phyloP scores from a whole-genome alignment of 2,888 invertebrate genomes.

The Netelia melanura region DNA sequence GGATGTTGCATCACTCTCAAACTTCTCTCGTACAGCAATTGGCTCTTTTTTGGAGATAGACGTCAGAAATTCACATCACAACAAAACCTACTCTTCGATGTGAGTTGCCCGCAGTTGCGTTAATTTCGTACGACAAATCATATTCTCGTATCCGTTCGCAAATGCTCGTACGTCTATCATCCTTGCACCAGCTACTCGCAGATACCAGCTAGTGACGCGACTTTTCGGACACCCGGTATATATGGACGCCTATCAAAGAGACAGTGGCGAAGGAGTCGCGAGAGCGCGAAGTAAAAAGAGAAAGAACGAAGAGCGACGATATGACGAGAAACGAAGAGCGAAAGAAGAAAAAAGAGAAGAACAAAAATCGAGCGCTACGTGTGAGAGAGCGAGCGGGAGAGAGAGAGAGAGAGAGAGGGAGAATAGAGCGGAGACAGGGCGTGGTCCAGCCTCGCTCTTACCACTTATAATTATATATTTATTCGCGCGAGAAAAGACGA shows the following conservation, averaged over 20 bases:
- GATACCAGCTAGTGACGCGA: not conserved
- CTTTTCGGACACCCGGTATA: slow-evolving; percentile 31
- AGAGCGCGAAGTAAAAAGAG: slow-evolving; percentile 33
- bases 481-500: slow-evolving; percentile 58
- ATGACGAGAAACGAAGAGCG: slow-evolving; percentile 27
- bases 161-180: too few species aligned
- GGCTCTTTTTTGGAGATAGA: too few species aligned
- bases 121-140: too few species aligned
- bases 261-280: slow-evolving; percentile 30
- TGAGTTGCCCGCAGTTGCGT: too few species aligned
- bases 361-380: slow-evolving; percentile 49
- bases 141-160: too few species aligned
- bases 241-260: slow-evolving; percentile 3
- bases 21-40: too few species aligned
- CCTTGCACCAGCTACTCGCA: too few species aligned
- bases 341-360: slow-evolving; percentile 41
- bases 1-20: too few species aligned
- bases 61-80: too few species aligned
- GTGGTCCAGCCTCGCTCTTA: slow-evolving; percentile 84
- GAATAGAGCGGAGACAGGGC: slow-evolving; percentile 82
- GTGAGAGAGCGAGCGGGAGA: slow-evolving; percentile 58
- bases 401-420: slow-evolving; percentile 62
- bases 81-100: too few species aligned
- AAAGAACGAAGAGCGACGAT: not conserved
- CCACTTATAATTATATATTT: slow-evolving; percentile 82